Evolutionary conservation across 1,140 invertebrate genomes (phyloP), one percentile per base, ranked within the genome.

Genomic region (Melanaphis sacchari): DNA sequence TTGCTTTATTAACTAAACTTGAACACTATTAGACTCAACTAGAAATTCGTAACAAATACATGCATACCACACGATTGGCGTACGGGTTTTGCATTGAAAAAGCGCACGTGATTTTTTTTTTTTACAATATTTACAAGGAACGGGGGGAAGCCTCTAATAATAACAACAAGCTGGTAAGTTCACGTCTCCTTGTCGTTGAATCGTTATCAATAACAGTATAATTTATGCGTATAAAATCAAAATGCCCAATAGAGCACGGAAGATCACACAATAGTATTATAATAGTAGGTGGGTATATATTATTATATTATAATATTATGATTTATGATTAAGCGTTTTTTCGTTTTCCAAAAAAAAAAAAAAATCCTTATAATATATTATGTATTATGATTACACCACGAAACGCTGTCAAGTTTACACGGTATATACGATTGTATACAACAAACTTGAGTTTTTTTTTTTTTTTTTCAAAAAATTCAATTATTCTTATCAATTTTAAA

Each of bases 261-360:
- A 59, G 52, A 90, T 90, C 89, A 90, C 52, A 87, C 43, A 18
- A 89, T 22, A 36, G 11, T 89, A 38, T 24, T 89, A 40, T 41
- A 85, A 49, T 49, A 49, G 46, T 49, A 49, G 46, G 40, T 85
- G 43, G 38, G 40, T 85, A 85, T 41, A 41, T 85, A 31, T 85
- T 66, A 66, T 66, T n/a, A 59, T 52, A 26, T 26, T 52, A 26
- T 26, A 54, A 49, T 59, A 40, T 31, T 85, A 88, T 88, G 49
- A 36, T 49, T 46, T 88, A 88, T 36, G 85, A 66, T 41, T 90
- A 90, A 90, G 89, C 89, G 89, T 90, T 66, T 90, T 90, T 90
- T 90, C 59, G 52, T 90, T 90, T 90, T 90, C 89, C 89, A 66
- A 43, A 59, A 90, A 59, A 59, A 76, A 76, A 76, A 76, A 76